Percentiles rank a stretch among this genome's conserved stretches.
These are phyloP conservation scores for Diadumene lineata DNA, from an alignment of 92 coral and sea anemone genomes.

Conservation along the genomic window DNA sequence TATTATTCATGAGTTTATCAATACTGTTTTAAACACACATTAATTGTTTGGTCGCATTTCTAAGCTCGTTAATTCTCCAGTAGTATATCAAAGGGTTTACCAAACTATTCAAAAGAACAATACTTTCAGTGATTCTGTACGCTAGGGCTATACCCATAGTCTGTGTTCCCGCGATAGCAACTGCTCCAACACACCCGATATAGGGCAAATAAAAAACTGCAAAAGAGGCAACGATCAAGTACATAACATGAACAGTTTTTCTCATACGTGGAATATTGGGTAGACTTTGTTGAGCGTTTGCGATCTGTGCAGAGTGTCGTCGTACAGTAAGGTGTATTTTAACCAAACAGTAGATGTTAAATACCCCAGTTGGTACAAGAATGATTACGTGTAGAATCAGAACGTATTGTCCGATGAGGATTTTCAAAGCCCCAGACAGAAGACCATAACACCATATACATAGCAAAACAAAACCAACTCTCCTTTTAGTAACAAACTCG, in stretches of 20 bases:
- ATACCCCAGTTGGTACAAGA: not conserved
- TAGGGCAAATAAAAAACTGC: conserved; percentile 12
- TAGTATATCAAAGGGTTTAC: conserved; percentile 27
- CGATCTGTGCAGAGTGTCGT: conserved; percentile 23
- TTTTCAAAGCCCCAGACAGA: not conserved
- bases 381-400: not conserved
- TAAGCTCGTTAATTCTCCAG: conserved; percentile 24
- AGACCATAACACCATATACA: conserved; percentile 10
- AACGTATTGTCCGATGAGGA: not conserved
- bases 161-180: not conserved
- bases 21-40: not conserved
- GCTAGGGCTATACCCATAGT: not conserved
- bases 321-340: conserved; percentile 19
- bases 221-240: conserved; percentile 8
- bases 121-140: conserved; percentile 7
- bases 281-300: conserved; percentile 6
- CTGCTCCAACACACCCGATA: not conserved
- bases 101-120: conserved; percentile 21
- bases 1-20: not conserved
- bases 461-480: conserved; percentile 1
- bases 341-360: conserved; percentile 2
- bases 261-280: conserved; percentile 7
- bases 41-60: conserved; percentile 10
- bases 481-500: conserved; percentile 3
- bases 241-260: conserved; percentile 10